Evolutionary conservation across 2,797 vertebrate species (phyloP).

Genomic region (Hippocampus kuda): DNA sequence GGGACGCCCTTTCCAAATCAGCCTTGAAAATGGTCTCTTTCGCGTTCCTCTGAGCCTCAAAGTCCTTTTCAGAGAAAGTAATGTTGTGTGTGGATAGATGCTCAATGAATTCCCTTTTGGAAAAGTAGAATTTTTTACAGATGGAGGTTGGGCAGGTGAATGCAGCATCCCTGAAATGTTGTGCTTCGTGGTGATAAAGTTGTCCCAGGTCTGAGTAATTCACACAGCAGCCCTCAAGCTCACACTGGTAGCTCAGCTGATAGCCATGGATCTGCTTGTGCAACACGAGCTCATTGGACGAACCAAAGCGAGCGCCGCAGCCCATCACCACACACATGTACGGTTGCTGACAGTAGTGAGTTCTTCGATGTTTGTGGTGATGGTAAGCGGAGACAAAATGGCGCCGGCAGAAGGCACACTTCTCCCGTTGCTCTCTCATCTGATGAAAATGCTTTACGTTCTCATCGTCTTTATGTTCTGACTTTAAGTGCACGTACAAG

Average conservation of each 20-base stretch:
- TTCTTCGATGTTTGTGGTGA: slow-evolving; percentile 78
- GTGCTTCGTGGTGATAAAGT: slow-evolving; percentile 95
- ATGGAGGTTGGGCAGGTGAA: slow-evolving; percentile 80
- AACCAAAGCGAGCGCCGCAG: slow-evolving; percentile 78
- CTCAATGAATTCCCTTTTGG: slow-evolving; percentile 82
- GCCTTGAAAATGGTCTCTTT: slow-evolving; percentile 54
- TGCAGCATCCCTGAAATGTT: slow-evolving; percentile 92
- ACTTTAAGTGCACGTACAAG: slow-evolving; percentile 88
- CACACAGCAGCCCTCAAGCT: slow-evolving; percentile 85
- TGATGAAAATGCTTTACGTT: slow-evolving; percentile 90
- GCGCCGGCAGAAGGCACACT: slow-evolving; percentile 86
- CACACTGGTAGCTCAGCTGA: slow-evolving; percentile 83
- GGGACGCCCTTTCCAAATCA: slow-evolving; percentile 18
- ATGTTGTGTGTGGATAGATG: slow-evolving; percentile 83
- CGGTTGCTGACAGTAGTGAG: slow-evolving; percentile 79
- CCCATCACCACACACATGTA: slow-evolving; percentile 83
- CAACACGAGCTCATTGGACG: slow-evolving; percentile 82
- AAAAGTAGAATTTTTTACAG: slow-evolving; percentile 91
- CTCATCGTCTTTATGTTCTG: slow-evolving; percentile 81
- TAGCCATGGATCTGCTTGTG: slow-evolving; percentile 90
- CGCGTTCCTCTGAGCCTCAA: slow-evolving; percentile 66
- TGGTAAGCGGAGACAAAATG: slow-evolving; percentile 90
- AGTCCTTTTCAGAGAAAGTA: slow-evolving; percentile 66
- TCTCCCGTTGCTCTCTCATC: slow-evolving; percentile 89
- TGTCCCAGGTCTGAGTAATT: slow-evolving; percentile 90